Conservation (phyloP, 2,888 invertebrate species). For the Pammene aurita region DNA sequence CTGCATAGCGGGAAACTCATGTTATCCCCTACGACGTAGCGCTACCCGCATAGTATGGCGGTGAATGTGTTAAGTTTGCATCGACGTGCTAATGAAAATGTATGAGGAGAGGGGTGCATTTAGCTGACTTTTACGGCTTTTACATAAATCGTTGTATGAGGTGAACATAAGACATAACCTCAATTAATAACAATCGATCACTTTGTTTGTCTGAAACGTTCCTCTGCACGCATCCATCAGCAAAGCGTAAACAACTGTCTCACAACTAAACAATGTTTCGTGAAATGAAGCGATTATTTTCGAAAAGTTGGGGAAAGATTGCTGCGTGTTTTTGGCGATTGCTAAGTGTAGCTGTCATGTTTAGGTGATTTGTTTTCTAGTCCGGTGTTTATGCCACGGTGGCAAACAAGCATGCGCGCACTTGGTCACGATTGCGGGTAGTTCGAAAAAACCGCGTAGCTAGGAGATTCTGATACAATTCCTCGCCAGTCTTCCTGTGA, state of each 20-base stretch:
- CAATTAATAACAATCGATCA: conserved; percentile 44
- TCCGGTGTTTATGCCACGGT: not conserved
- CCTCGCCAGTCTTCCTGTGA: no score
- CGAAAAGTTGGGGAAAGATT: conserved; percentile 17
- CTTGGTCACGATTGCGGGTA: no score
- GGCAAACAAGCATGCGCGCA: no score
- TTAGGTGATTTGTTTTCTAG: not conserved
- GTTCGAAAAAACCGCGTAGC: no score
- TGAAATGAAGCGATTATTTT: conserved; percentile 31
- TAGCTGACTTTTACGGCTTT: no score
- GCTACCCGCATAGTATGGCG: no score
- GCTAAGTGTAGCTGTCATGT: conserved; percentile 14
- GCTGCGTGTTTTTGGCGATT: conserved; percentile 11
- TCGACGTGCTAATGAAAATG: no score
- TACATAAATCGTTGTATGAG: not conserved
- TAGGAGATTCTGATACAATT: no score
- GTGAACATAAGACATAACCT: conserved; percentile 20
- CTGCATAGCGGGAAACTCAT: no score
- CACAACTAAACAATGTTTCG: conserved; percentile 25
- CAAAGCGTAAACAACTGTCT: conserved; percentile 35
- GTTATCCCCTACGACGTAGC: no score
- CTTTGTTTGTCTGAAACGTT: conserved; percentile 33
- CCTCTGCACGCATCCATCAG: conserved; percentile 35
- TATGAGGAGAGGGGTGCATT: no score
- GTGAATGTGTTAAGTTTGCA: no score